A percentile compares a stretch with the other conserved stretches of the same genome.
These are phyloP conservation scores for Strix occidentalis DNA, from an alignment of 2,797 vertebrate genomes.

Conservation along the genomic window DNA sequence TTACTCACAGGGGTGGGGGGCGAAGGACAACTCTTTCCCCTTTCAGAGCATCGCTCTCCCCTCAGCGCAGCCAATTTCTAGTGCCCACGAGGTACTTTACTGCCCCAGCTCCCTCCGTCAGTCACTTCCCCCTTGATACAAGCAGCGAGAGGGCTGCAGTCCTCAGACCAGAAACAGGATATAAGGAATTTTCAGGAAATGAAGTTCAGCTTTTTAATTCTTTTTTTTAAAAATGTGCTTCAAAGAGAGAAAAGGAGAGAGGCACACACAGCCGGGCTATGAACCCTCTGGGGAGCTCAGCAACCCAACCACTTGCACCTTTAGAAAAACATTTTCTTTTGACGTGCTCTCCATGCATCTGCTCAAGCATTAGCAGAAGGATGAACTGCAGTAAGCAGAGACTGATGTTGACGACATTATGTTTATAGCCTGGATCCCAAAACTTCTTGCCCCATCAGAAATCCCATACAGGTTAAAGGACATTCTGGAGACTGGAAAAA, in stretches of 20 bases:
- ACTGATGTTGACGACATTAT: not conserved
- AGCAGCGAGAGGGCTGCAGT: constrained; percentile 6
- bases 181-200: not conserved
- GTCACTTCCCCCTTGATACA: constrained; percentile 48
- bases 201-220: not conserved
- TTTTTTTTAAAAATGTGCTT: not conserved
- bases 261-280: not conserved
- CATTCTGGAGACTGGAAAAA: constrained; percentile 28
- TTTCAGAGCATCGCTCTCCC: constrained; percentile 66
- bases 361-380: not conserved
- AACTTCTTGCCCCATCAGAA: constrained; percentile 1
- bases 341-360: not conserved
- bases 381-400: not conserved
- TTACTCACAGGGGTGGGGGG: constrained; percentile 67
- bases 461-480: constrained; percentile 12
- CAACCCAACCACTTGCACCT: not conserved
- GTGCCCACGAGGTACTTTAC: not conserved
- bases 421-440: constrained; percentile 24
- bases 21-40: constrained; percentile 56
- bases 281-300: not conserved
- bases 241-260: constrained; percentile 20
- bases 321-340: constrained; percentile 3
- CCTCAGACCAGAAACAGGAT: not conserved
- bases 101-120: constrained; percentile 51
- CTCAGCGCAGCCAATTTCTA: constrained; percentile 65